Percentiles rank a stretch among this genome's conserved stretches.
phyloP scores from a whole-genome alignment of 2,113 vertebrate species.

The Trogon melanurus region DNA sequence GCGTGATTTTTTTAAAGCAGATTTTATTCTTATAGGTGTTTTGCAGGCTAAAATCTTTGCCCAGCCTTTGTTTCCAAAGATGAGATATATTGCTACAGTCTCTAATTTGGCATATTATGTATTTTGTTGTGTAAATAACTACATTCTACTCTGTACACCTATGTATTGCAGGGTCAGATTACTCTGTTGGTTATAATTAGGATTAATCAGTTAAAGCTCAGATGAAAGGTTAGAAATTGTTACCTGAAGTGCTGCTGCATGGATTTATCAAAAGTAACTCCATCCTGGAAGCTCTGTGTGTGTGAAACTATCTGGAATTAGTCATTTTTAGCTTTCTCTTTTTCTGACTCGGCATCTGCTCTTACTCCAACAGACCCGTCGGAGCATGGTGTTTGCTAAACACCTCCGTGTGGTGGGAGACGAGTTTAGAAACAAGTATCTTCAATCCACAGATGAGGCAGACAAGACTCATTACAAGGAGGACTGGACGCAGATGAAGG shows the following conservation, averaged over 20 bases:
- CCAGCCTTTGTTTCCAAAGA: background rate
- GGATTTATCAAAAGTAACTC: background rate
- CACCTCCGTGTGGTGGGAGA: constrained; percentile 90
- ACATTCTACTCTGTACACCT: background rate
- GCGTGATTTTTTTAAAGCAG: background rate
- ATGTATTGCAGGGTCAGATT: background rate
- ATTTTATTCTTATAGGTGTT: background rate
- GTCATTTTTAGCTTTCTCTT: background rate
- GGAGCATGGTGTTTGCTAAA: constrained; percentile 96
- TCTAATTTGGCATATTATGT: background rate
- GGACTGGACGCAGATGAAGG: constrained; percentile 94
- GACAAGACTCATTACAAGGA: constrained; percentile 85
- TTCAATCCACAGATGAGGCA: constrained; percentile 85
- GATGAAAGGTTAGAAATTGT: background rate
- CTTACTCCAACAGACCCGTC: constrained; percentile 80
- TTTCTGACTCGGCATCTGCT: background rate
- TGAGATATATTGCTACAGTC: background rate
- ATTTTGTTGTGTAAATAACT: background rate
- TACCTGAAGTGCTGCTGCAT: background rate
- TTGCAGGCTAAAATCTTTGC: background rate
- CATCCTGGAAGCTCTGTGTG: background rate
- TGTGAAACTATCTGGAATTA: background rate
- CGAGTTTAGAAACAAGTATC: constrained; percentile 81
- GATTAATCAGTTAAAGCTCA: background rate
- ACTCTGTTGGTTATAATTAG: background rate